Conservation (phyloP, 2,797 vertebrate genomes). For the Danio jaintianensis region DNA sequence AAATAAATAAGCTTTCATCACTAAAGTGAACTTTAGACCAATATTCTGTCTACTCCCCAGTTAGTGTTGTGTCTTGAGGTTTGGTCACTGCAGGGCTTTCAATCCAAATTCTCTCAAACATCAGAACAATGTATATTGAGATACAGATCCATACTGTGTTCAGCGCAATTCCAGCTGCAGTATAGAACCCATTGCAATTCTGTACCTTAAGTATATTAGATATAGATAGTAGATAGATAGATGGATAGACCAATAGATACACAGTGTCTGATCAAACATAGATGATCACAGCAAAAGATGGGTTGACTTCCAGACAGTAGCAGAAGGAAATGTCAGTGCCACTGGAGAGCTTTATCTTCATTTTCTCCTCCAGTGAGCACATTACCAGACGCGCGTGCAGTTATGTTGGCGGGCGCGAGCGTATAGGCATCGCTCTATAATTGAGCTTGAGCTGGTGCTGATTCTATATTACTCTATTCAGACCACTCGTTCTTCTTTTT, state of each 20-base stretch:
- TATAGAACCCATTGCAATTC: too few relatives aligned
- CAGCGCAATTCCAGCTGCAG: too few relatives aligned
- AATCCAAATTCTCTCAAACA: too few relatives aligned
- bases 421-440: not conserved
- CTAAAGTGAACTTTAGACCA: too few relatives aligned
- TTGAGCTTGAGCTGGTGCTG: conserved; percentile 3
- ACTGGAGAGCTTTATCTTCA: conserved; percentile 66
- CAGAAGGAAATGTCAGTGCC: conserved; percentile 75
- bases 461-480: conserved; percentile 22
- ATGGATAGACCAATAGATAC: not conserved
- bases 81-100: too few relatives aligned
- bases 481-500: not conserved
- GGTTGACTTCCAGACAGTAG: conserved; percentile 15
- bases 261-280: conserved; percentile 1
- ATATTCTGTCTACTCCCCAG: too few relatives aligned
- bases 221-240: not conserved
- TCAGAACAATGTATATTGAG: too few relatives aligned
- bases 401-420: not conserved
- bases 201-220: too few relatives aligned
- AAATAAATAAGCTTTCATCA: too few relatives aligned
- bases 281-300: not conserved
- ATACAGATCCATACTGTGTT: too few relatives aligned
- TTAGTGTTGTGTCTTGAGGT: too few relatives aligned
- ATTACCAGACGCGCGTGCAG: conserved; percentile 20
- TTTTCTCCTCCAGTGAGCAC: conserved; percentile 69